phyloP scores from a whole-genome alignment of 2,888 invertebrate genomes.

The Acanthosepion esculentum region DNA sequence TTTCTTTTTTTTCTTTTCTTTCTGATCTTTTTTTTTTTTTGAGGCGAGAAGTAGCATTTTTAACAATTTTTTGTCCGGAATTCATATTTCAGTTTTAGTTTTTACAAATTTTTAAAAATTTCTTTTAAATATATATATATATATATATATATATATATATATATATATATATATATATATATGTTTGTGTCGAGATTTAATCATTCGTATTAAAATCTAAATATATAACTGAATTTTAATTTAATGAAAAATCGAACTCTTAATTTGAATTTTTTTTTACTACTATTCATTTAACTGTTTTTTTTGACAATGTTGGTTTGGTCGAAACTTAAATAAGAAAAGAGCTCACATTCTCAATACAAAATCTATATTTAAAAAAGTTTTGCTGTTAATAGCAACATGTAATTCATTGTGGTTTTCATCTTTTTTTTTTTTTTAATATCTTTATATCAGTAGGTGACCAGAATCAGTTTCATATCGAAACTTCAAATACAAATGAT shows the following conservation, averaged over 20 bases:
- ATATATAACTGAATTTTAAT: no score
- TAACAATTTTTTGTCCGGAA: not conserved
- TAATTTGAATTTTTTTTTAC: not conserved
- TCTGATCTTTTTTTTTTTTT: no score
- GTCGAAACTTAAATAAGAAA: not conserved
- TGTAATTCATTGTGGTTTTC: not conserved
- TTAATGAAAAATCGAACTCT: not conserved
- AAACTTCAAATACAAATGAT: not conserved
- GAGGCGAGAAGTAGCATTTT: not conserved
- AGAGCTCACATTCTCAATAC: not conserved
- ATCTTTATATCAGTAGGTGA: not conserved
- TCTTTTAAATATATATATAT: not conserved
- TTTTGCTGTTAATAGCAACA: not conserved
- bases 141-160: not conserved
- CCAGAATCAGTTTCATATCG: not conserved
- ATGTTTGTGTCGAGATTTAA: not conserved
- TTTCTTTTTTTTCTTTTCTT: no score
- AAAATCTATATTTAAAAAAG: not conserved
- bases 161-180: not conserved
- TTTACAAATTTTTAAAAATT: not conserved
- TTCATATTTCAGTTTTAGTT: not conserved
- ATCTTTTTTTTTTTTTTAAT: not conserved
- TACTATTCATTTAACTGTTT: not conserved
- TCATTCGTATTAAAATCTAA: not conserved
- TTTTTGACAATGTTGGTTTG: not conserved